Evolutionary conservation across 2,113 vertebrate species (phyloP), one percentile per base, ranked within the genome.

Genomic region (Thymallus thymallus): DNA sequence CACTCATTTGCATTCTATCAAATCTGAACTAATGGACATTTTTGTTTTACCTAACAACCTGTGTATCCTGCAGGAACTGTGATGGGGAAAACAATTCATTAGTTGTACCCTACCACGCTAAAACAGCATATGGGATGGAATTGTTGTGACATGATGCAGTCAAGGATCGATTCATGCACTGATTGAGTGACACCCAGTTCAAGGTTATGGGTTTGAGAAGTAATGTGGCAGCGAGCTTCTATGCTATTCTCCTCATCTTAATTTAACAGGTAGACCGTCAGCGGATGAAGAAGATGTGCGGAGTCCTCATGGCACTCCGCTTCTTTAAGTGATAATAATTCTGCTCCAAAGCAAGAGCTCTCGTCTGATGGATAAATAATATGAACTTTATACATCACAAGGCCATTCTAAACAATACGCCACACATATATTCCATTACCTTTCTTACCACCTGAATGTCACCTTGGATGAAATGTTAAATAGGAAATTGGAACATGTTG

Each of bases 1-100:
- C 73, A 76, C 81, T 75, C 70, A 90, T 91, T 90, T 86, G 82
- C 85, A 90, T 88, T 85, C 79, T 81, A 84, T 85, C 76, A 88
- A 86, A 87, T 85, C 77, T 73, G 82, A 85, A 84, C 77, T 78
- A 80, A 84, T 85, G 76, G 71, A 67, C 66, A 69, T 73, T 87
- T 67, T 80, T 76, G 12, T 83, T 82, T 76, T 74, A 80, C 77
- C 66, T 18, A 18, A 73, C 80, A 71, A 68, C 61, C 62, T 74
- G 80, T 71, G 84, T 76, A 82, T 82, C 78, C 13, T 18, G 71
- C 66, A 80, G 76, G 58, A 80, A 75, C 45, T 51, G 70, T 62
- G 78, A 73, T 62, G 78, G 72, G 62, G 66, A 71, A 68, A 67
- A 78, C 46, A 63, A 65, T 79, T 76, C 58, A 82, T 84, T 76